phyloP scores from a whole-genome alignment of 2,797 vertebrate species.

The Streptopelia turtur region DNA sequence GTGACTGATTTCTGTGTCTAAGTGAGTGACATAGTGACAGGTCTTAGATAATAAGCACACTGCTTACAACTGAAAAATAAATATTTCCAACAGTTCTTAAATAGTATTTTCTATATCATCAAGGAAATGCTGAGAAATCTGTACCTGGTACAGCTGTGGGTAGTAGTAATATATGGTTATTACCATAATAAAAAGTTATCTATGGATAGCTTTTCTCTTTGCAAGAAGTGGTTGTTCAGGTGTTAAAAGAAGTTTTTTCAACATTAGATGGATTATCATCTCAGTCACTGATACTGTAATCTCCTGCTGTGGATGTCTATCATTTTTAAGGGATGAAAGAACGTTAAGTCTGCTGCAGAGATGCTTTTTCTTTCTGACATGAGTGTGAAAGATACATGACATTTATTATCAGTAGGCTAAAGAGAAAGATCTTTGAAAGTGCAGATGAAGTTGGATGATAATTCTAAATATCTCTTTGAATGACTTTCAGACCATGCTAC shows the following conservation, averaged over 20 bases:
- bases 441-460: slow-evolving; percentile 61
- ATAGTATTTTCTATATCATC: background rate
- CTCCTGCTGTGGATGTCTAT: slow-evolving; percentile 65
- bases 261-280: slow-evolving; percentile 45
- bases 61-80: background rate
- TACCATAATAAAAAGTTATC: background rate
- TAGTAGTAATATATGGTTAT: background rate
- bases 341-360: slow-evolving; percentile 42
- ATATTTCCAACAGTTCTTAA: background rate
- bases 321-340: slow-evolving; percentile 68
- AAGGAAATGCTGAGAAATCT: background rate
- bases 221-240: background rate
- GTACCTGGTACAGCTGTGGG: background rate
- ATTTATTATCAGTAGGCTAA: slow-evolving; percentile 76
- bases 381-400: slow-evolving; percentile 64
- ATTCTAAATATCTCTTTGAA: slow-evolving; percentile 71
- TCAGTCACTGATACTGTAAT: slow-evolving; percentile 30
- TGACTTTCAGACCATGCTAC: slow-evolving; percentile 35
- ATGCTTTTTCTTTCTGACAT: slow-evolving; percentile 65
- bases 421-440: slow-evolving; percentile 70
- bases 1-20: background rate
- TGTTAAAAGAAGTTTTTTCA: slow-evolving; percentile 27
- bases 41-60: background rate
- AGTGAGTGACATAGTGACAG: background rate
- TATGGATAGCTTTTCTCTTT: background rate